phyloP scores from a whole-genome alignment of 2,797 vertebrate species.

The Crenuchus spilurus region DNA sequence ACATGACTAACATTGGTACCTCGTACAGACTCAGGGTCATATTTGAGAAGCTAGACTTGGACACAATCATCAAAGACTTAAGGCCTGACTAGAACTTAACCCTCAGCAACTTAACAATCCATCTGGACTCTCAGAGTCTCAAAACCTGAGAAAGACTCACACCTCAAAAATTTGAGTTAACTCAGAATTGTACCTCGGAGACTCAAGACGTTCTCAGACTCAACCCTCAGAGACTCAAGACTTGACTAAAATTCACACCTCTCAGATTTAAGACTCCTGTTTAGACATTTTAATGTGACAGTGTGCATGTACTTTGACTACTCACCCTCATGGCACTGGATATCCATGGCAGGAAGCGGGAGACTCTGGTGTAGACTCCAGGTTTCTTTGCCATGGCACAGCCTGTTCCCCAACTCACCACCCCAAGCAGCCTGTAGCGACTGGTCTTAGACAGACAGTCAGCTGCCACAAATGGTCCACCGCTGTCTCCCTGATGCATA shows the following conservation, averaged over 20 bases:
- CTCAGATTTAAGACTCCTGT: slow-evolving; percentile 1
- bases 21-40: too few species aligned
- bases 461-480: slow-evolving; percentile 87
- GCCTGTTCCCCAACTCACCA: slow-evolving; percentile 93
- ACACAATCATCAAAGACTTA: too few species aligned
- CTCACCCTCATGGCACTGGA: slow-evolving; percentile 89
- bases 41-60: too few species aligned
- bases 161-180: too few species aligned
- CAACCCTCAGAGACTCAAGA: too few species aligned
- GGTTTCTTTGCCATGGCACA: slow-evolving; percentile 90
- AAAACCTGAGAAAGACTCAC: too few species aligned
- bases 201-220: too few species aligned
- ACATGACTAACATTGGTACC: too few species aligned
- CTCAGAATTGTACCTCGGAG: too few species aligned
- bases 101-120: too few species aligned
- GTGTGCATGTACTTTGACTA: neutral
- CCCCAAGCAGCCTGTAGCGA: slow-evolving; percentile 86
- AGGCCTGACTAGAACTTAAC: too few species aligned
- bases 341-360: slow-evolving; percentile 89
- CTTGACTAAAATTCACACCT: neutral
- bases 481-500: slow-evolving; percentile 86
- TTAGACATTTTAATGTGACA: neutral
- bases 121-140: too few species aligned
- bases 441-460: slow-evolving; percentile 82
- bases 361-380: slow-evolving; percentile 89